Percentiles rank a stretch among this genome's conserved stretches.
These are phyloP conservation scores for Geopemphigus sp. DNA, from an alignment of 1,140 invertebrate species.

Conservation along the genomic window DNA sequence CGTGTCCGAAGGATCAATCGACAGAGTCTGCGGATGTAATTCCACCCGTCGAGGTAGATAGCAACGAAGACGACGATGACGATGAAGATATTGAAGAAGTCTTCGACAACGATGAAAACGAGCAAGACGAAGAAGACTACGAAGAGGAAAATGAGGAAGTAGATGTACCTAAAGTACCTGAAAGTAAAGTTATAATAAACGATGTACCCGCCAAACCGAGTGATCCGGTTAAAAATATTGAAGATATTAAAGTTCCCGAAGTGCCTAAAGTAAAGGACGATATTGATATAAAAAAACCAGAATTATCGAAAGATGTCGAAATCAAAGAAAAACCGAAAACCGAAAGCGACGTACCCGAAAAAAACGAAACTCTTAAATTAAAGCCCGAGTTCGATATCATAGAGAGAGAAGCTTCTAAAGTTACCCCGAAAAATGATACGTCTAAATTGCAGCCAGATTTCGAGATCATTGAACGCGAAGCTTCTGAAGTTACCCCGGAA, in stretches of 20 bases:
- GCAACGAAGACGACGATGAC: not conserved
- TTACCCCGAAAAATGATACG: not conserved
- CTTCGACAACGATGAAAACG: not conserved
- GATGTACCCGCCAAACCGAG: not conserved
- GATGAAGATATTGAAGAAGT: not conserved
- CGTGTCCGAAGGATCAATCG: not conserved
- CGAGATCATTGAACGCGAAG: not conserved
- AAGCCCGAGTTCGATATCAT: not conserved
- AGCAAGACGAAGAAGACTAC: slow-evolving; percentile 25
- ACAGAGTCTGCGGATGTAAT: not conserved
- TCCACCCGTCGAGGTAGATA: not conserved
- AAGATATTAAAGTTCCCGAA: not conserved
- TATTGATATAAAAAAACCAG: not conserved
- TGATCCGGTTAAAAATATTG: not conserved
- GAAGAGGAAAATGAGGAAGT: slow-evolving; percentile 4
- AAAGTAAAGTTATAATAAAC: not conserved
- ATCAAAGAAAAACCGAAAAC: slow-evolving; percentile 8
- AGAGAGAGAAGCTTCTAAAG: not conserved
- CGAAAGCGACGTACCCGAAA: not conserved
- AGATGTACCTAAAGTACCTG: not conserved
- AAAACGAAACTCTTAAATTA: not conserved
- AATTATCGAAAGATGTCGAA: not conserved
- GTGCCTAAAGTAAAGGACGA: slow-evolving; percentile 12
- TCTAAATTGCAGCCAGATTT: not conserved
- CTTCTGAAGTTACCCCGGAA: not conserved